A percentile compares a stretch with the other conserved stretches of the same genome.
These are phyloP conservation scores for Orthonyx spaldingii DNA, from an alignment of 2,113 vertebrate genomes.

Conservation along the genomic window DNA sequence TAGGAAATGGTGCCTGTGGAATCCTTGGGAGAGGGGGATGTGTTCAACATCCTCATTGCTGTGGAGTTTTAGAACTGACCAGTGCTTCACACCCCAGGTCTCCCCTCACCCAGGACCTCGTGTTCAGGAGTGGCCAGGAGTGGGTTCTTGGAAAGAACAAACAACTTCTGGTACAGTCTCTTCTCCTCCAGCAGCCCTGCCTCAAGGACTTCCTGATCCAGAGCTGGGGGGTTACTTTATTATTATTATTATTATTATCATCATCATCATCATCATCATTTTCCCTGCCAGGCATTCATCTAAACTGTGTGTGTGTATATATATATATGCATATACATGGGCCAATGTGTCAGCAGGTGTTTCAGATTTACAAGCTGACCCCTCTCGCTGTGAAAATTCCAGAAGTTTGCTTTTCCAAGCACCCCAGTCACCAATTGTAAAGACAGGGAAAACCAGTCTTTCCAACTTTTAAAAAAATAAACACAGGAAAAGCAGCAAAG, in stretches of 20 bases:
- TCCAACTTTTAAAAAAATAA: not conserved
- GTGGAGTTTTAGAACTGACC: not conserved
- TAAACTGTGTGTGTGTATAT: accelerated
- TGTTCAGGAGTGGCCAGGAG: not conserved
- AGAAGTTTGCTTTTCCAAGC: not conserved
- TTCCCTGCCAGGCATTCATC: not conserved
- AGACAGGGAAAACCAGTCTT: not conserved
- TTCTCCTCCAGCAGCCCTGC: not conserved
- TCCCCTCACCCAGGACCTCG: not conserved
- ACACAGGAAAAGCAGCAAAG: not conserved
- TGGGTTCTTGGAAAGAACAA: not conserved
- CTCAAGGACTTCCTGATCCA: not conserved
- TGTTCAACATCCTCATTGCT: not conserved
- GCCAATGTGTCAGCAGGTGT: not conserved
- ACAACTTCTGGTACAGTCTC: not conserved
- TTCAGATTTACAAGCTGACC: not conserved
- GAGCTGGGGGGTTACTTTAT: not conserved
- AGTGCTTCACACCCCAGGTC: not conserved
- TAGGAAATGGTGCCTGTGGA: not conserved
- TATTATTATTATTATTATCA: not conserved
- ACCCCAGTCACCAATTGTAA: not conserved
- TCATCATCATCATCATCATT: not conserved
- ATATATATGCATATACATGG: not conserved
- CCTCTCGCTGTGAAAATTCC: not conserved
- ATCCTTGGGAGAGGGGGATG: not conserved